Conservation (phyloP, 2,797 vertebrate genomes). For the Oreochromis grahami region DNA sequence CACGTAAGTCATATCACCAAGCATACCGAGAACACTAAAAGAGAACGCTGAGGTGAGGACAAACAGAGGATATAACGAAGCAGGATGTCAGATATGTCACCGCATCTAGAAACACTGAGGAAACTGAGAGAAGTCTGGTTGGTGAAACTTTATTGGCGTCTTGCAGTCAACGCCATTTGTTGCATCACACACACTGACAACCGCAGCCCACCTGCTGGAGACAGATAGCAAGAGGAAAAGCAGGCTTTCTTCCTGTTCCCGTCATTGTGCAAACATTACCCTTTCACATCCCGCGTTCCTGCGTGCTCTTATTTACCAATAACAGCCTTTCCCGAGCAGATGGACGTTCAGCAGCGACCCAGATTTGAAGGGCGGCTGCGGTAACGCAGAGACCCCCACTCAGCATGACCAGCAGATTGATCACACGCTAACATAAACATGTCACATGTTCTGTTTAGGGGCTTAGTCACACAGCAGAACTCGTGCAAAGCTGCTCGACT, state of each 20-base stretch:
- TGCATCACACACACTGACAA: not conserved
- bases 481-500: not conserved
- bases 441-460: not conserved
- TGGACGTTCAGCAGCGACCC: not conserved
- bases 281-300: constrained; percentile 6
- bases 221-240: not conserved
- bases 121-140: not conserved
- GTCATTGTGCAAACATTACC: constrained; percentile 3
- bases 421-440: not conserved
- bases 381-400: not conserved
- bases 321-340: not conserved
- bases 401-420: not conserved
- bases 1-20: not conserved
- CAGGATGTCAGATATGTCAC: not conserved
- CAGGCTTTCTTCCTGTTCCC: constrained; percentile 23
- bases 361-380: not conserved
- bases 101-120: not conserved
- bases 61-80: not conserved
- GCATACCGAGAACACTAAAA: not conserved
- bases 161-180: not conserved
- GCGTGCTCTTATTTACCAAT: constrained; percentile 20
- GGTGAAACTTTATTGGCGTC: not conserved
- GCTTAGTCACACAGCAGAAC: not conserved
- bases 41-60: not conserved
- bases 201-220: not conserved